These are phyloP conservation scores for Dasysyrphus tricinctus DNA, from an alignment of 2,888 invertebrate genomes.

Conservation along the genomic window DNA sequence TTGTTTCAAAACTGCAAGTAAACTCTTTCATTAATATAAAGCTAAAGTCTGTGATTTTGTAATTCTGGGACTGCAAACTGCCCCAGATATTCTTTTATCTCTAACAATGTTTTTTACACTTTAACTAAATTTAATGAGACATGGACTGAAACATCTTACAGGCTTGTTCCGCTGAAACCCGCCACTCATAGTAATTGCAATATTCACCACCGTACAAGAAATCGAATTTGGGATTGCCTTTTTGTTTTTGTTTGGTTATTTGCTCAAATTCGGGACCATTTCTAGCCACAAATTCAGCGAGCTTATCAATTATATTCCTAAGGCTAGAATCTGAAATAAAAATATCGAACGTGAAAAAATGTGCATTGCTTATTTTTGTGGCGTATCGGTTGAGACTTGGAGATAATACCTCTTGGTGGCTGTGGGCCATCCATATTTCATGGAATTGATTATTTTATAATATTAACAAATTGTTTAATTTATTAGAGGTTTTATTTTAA, in stretches of 20 bases:
- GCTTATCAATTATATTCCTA: slow-evolving; percentile 98
- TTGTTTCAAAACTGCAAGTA: slow-evolving; percentile 89
- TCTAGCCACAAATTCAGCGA: slow-evolving; percentile 99
- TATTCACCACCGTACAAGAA: slow-evolving; percentile 98
- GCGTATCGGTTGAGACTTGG: too few relatives aligned
- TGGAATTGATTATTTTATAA: slow-evolving; percentile 6
- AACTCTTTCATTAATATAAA: slow-evolving; percentile 65
- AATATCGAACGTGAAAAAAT: background rate
- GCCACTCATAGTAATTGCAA: slow-evolving; percentile 98
- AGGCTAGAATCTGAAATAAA: slow-evolving; percentile 90
- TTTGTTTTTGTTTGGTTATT: slow-evolving; percentile 99
- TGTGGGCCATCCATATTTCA: slow-evolving; percentile 73
- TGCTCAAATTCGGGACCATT: slow-evolving; percentile 99
- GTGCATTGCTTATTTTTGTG: background rate
- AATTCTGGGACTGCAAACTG: slow-evolving; percentile 71
- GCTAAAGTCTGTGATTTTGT: slow-evolving; percentile 1
- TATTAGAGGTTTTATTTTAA: slow-evolving; percentile 15
- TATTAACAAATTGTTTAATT: slow-evolving; percentile 19
- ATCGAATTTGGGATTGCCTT: slow-evolving; percentile 98
- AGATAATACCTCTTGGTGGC: slow-evolving; percentile 72
- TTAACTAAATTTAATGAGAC: slow-evolving; percentile 5
- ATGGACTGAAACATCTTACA: slow-evolving; percentile 85
- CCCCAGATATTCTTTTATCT: slow-evolving; percentile 41
- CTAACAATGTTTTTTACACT: background rate
- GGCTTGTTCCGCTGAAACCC: slow-evolving; percentile 97